A percentile compares a stretch with the other conserved stretches of the same genome.
phyloP scores from a whole-genome alignment of 2,888 invertebrate species.

The Mimumesa dahlbomi region DNA sequence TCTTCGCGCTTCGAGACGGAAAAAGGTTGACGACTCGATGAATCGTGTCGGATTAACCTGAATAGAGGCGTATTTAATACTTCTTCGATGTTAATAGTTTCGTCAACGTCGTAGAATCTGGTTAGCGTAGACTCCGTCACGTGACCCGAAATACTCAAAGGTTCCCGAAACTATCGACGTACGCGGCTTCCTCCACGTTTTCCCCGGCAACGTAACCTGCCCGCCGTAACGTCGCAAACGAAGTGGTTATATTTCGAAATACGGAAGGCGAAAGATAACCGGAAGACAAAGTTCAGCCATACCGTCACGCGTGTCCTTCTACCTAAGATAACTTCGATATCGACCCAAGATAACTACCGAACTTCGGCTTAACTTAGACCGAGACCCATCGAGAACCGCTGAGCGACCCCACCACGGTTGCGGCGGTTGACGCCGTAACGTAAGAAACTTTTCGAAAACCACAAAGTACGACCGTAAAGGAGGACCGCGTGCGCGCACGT shows the following conservation, averaged over 20 bases:
- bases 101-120: too few relatives aligned
- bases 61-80: background rate
- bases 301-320: conserved; percentile 10
- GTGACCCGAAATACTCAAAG: too few relatives aligned
- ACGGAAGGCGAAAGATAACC: conserved; percentile 54
- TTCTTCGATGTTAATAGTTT: background rate
- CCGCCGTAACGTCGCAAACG: conserved; percentile 19
- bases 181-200: background rate
- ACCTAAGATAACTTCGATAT: conserved; percentile 35
- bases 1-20: conserved; percentile 15
- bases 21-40: conserved; percentile 15
- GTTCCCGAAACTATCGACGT: too few relatives aligned
- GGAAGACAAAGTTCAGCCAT: conserved; percentile 46
- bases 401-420: background rate
- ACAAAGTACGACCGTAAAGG: conserved; percentile 75
- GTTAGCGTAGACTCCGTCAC: too few relatives aligned
- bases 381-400: background rate
- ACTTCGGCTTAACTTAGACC: conserved; percentile 4
- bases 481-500: conserved; percentile 62
- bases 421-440: conserved; percentile 33
- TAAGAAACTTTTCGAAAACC: conserved; percentile 73
- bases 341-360: conserved; percentile 42
- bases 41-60: background rate
- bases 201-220: background rate
- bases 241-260: conserved; percentile 49